Evolutionary conservation across 2,113 vertebrate genomes (phyloP), one percentile per base, ranked within the genome.

Genomic region (Ploceus nigricollis): DNA sequence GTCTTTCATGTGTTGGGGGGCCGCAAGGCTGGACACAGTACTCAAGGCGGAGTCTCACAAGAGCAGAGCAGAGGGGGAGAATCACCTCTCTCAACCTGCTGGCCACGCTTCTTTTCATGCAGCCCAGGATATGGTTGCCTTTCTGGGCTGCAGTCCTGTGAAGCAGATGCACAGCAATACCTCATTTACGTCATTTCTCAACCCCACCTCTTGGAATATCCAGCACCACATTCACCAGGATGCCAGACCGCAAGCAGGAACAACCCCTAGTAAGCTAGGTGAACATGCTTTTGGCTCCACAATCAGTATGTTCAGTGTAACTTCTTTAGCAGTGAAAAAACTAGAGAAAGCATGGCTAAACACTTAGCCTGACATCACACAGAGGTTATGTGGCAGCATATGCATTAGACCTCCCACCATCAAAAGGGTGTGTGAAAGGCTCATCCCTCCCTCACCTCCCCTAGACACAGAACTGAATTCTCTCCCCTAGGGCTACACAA

Each of bases 221-320:
- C 82, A n/a, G 47, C 40, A 53, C 27, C 24, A 18, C 17, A 2
- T 37, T 39, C 31, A 58, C 16, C 37, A 7, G 28, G 73, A 70
- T 1, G 2, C 50, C 56, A 42, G 57, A 50, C 10, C 0, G 0
- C 45, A 23, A 87, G 56, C 47, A 39, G 35, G 70, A 33, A 50
- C 24, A 30, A 57, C 14, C 6, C 2, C 45, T 11, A 28, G 31
- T 6, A 48, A 80, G 65, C 24, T 7, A 82, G 23, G 28, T 33
- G 76, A 44, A 23, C 11, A 0, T 2, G 30, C 50, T 88, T 86
- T 61, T 2, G 1, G 75, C 35, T 75, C 73, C 5, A 2, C 50
- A 2, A 45, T 57, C 17, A 4, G 51, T 13, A 75, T 2, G 0
- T 21, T 60, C 14, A 5, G 21, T 4, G 0, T 23, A 20, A 64